Percentiles rank a stretch among this genome's conserved stretches.
Evolutionary conservation across 1,140 invertebrate species (phyloP).

Genomic region (Campoletis sonorensis): DNA sequence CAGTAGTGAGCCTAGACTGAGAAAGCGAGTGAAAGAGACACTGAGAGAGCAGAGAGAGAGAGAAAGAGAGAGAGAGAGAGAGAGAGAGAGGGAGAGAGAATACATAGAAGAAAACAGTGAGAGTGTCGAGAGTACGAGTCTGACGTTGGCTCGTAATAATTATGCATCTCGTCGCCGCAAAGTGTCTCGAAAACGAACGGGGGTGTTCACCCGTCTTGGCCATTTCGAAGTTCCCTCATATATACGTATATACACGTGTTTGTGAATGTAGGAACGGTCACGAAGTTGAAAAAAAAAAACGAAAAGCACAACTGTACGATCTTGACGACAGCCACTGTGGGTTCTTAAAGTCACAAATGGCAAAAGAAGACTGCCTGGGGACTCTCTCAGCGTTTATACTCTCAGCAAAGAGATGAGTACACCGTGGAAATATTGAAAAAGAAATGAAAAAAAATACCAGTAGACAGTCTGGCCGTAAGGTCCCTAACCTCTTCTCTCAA

Average conservation of each 20-base stretch:
- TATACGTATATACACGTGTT: neutral
- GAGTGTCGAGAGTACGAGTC: neutral
- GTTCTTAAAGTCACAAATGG: neutral
- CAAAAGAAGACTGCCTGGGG: slow-evolving; percentile 5
- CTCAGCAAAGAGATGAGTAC: too few relatives aligned
- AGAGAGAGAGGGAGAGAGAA: neutral
- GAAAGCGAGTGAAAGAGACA: neutral
- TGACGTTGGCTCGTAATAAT: slow-evolving; percentile 44
- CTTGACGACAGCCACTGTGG: slow-evolving; percentile 11
- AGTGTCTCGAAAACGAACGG: slow-evolving; percentile 33
- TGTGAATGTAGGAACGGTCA: neutral
- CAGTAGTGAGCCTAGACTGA: neutral
- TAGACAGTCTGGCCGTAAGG: too few relatives aligned
- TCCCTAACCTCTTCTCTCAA: too few relatives aligned
- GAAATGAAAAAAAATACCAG: too few relatives aligned
- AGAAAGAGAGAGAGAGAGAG: neutral
- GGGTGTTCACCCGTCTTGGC: slow-evolving; percentile 9
- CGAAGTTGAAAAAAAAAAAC: neutral
- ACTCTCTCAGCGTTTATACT: too few relatives aligned
- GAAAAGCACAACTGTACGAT: neutral
- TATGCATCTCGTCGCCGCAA: slow-evolving; percentile 41
- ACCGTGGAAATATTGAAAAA: too few relatives aligned
- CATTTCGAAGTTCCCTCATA: slow-evolving; percentile 23
- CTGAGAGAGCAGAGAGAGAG: neutral
- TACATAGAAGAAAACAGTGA: neutral